phyloP scores from a whole-genome alignment of 2,888 invertebrate genomes.

The Trisateles emortualis region DNA sequence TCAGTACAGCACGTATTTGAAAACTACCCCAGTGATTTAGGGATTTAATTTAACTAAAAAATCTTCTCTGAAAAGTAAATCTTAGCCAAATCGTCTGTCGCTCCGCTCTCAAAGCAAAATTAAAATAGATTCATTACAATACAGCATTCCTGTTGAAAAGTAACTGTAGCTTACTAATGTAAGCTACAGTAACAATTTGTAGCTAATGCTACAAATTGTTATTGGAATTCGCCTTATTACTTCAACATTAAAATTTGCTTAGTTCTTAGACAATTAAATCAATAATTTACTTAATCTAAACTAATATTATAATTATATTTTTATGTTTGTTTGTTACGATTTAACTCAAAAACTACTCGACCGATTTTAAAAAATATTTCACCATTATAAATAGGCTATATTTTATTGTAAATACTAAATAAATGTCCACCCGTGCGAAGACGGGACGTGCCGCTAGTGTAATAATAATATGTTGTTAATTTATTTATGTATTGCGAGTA shows the following conservation, averaged over 20 bases:
- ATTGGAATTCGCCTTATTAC: background rate
- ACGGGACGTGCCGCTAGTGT: too few species aligned
- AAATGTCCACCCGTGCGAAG: too few species aligned
- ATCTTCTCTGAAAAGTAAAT: constrained; percentile 9
- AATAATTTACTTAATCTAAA: background rate
- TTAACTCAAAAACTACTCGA: too few species aligned
- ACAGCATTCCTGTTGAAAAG: background rate
- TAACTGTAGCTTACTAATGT: background rate
- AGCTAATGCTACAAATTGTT: background rate
- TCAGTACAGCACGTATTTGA: background rate
- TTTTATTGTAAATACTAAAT: too few species aligned
- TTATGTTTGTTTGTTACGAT: too few species aligned
- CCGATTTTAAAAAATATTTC: too few species aligned
- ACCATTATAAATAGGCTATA: too few species aligned
- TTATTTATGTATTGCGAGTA: too few species aligned
- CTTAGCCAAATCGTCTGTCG: background rate
- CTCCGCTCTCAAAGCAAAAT: background rate
- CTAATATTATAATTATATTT: too few species aligned
- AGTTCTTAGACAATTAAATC: background rate
- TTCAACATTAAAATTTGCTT: background rate
- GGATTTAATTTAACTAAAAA: constrained; percentile 1
- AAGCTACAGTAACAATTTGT: too few species aligned
- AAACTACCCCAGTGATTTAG: constrained; percentile 12
- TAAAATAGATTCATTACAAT: background rate
- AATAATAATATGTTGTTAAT: too few species aligned